Evolutionary conservation across 2,113 vertebrate genomes (phyloP).

Genomic region (Dasyurus viverrinus): DNA sequence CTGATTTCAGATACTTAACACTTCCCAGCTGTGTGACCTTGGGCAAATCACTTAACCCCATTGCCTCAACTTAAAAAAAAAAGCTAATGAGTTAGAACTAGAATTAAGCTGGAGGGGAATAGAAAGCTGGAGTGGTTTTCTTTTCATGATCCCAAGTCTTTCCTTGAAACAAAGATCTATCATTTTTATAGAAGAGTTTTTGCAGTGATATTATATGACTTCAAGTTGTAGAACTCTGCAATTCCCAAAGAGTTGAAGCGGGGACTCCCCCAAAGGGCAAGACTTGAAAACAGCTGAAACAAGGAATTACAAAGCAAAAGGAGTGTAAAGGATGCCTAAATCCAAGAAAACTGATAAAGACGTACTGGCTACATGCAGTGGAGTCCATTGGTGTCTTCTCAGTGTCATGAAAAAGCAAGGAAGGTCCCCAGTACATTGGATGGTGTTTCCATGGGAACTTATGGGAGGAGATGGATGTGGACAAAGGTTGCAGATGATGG

Average conservation of each 20-base stretch:
- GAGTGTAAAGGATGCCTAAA: background rate
- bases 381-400: background rate
- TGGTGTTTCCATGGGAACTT: background rate
- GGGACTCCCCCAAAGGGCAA: background rate
- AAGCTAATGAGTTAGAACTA: background rate
- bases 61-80: no score
- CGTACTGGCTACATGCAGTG: background rate
- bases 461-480: background rate
- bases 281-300: background rate
- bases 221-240: background rate
- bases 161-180: background rate
- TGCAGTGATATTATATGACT: background rate
- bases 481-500: background rate
- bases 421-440: background rate
- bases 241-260: background rate
- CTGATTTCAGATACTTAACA: no score
- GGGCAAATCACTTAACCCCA: no score
- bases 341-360: background rate
- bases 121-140: background rate
- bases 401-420: background rate
- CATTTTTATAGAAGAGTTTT: background rate
- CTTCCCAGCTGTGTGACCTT: no score
- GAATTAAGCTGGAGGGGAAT: background rate
- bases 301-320: background rate
- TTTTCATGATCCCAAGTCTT: background rate